Evolutionary conservation across 2,888 invertebrate species (phyloP), one percentile per base, ranked within the genome.

Genomic region (Yponomeuta plumbellus): DNA sequence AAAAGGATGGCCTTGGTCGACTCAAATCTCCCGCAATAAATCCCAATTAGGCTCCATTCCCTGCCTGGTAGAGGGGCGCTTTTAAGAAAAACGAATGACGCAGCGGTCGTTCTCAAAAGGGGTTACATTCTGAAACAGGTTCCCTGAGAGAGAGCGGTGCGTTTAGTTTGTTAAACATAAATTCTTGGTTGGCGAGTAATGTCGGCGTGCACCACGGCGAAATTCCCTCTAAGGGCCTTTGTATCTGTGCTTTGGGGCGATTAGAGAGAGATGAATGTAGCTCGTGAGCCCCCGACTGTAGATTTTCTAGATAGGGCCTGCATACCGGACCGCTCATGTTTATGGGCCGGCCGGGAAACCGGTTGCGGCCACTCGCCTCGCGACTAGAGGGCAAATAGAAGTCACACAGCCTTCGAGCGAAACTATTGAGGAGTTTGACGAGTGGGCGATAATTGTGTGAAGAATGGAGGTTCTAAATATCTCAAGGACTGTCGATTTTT

Each of bases 151-250:
- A 52, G 77, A 80, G 83, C 80, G 80, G 56, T 56, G 57, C 58
- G n/a, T 62, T 62, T 34, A 57, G 78, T 76, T 80, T 77, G 80
- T 76, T 79, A 26, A 57, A 57, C 58, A 86, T 86, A 85, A 86
- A 85, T 86, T 85, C 78, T 83, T 83, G 80, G 76, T 81, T 83
- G 86, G 75, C 81, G 81, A 84, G 84, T 84, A 83, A 77, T 80
- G 61, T 64, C 64, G 59, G 59, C 66, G 64, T 52, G 81, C 81
- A 81, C 80, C 81, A 83, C 83, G 79, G 82, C 84, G 78, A 83
- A 85, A 86, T 82, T 83, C 81, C 83, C 76, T 84, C 78, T 81
- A 83, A 79, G 80, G 82, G 79, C 73, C 75, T 75, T 82, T 84
- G 85, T 83, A 86, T 85, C 83, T 81, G 78, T 74, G 76, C 56